phyloP scores from a whole-genome alignment of 2,113 vertebrate species.

The Genyomyrus donnyi region DNA sequence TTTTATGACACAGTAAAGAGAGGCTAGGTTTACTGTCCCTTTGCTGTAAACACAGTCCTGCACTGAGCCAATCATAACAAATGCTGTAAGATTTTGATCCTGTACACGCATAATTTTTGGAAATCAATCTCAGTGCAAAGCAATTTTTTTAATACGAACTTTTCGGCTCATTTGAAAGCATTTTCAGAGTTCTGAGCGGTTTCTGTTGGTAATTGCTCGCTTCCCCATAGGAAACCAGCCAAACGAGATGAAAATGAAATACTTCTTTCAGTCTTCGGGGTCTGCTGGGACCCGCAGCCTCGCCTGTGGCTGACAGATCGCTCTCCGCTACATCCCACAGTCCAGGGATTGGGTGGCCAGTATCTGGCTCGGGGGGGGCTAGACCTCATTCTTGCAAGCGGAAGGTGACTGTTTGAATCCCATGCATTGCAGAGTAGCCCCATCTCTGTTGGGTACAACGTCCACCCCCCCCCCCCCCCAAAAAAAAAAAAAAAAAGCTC shows the following conservation, averaged over 20 bases:
- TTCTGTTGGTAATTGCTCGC: constrained; percentile 41
- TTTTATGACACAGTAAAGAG: constrained; percentile 4
- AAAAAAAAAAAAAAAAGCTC: not conserved
- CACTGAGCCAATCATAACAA: constrained; percentile 28
- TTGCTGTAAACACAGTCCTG: not conserved
- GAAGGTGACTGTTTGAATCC: not conserved
- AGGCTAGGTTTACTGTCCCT: not conserved
- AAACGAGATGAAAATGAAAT: constrained; percentile 33
- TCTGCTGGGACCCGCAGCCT: constrained; percentile 27
- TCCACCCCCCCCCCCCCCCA: no score
- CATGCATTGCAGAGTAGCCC: not conserved
- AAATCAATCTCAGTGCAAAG: constrained; percentile 38
- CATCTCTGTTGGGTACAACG: not conserved
- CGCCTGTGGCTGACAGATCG: not conserved
- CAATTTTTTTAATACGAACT: constrained; percentile 28
- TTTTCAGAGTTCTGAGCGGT: constrained; percentile 42
- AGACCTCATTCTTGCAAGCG: not conserved
- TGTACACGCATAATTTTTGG: constrained; percentile 23
- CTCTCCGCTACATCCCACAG: not conserved
- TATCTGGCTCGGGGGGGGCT: not conserved
- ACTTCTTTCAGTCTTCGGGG: constrained; percentile 50
- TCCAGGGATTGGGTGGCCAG: not conserved
- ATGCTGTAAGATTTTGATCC: constrained; percentile 28
- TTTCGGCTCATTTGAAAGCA: constrained; percentile 41
- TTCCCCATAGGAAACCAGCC: constrained; percentile 29